Conservation (phyloP, 2,113 vertebrate species). For the Argyrosomus japonicus region DNA sequence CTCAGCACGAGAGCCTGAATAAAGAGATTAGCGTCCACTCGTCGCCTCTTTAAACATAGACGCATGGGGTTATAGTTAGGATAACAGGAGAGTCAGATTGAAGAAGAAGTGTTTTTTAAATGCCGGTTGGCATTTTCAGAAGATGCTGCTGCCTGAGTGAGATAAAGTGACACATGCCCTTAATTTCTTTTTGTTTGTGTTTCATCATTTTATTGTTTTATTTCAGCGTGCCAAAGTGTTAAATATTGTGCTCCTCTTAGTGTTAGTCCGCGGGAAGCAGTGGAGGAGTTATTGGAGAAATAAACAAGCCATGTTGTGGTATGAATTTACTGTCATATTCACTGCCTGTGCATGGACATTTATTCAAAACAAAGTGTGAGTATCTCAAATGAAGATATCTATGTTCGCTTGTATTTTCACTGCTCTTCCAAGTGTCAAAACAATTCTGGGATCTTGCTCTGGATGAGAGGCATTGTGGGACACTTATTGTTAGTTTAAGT, state of each 20-base stretch:
- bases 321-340: conserved; percentile 5
- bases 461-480: background rate
- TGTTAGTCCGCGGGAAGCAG: background rate
- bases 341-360: background rate
- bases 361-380: conserved; percentile 14
- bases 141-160: background rate
- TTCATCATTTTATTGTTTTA: conserved; percentile 26
- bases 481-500: background rate
- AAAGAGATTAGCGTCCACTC: conserved; percentile 22
- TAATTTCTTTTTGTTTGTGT: background rate
- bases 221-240: conserved; percentile 11
- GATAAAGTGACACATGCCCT: background rate
- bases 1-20: conserved; percentile 15
- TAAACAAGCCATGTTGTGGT: background rate
- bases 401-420: background rate
- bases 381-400: conserved; percentile 24
- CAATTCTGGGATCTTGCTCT: background rate
- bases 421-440: conserved; percentile 6
- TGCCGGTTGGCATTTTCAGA: background rate
- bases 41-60: conserved; percentile 9
- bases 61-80: background rate
- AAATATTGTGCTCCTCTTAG: conserved; percentile 20
- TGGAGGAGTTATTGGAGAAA: background rate
- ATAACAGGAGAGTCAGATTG: background rate
- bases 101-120: background rate